phyloP scores from a whole-genome alignment of 2,888 invertebrate species.

The Leuctra nigra region DNA sequence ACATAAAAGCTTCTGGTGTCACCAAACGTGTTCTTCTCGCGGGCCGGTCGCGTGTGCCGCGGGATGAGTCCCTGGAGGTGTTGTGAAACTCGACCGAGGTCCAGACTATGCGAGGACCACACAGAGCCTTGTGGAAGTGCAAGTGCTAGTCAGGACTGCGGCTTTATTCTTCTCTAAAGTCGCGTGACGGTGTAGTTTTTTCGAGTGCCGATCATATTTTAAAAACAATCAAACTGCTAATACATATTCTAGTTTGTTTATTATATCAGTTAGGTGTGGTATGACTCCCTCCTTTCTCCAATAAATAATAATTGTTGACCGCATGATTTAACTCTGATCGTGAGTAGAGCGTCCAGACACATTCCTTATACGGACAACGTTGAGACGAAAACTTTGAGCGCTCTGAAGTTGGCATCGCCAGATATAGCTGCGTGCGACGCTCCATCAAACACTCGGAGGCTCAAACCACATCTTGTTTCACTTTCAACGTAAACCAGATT shows the following conservation, averaged over 20 bases:
- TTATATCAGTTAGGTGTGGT: slow-evolving; percentile 7
- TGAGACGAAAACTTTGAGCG: background rate
- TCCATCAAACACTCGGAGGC: background rate
- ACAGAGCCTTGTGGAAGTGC: no score
- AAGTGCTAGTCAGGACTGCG: slow-evolving; percentile 12
- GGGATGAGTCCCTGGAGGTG: slow-evolving; percentile 1
- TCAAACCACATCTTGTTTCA: slow-evolving; percentile 15
- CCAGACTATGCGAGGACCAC: background rate
- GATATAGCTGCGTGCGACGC: slow-evolving; percentile 5
- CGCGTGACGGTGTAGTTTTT: slow-evolving; percentile 7
- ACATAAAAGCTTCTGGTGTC: slow-evolving; percentile 21
- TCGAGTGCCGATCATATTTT: background rate
- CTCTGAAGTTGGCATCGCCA: slow-evolving; percentile 6
- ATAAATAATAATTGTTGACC: slow-evolving; percentile 23
- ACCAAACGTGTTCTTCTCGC: slow-evolving; percentile 20
- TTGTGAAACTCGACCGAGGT: slow-evolving; percentile 7
- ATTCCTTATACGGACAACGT: slow-evolving; percentile 14
- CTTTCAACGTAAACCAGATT: slow-evolving; percentile 22
- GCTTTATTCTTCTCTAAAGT: background rate
- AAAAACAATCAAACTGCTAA: background rate
- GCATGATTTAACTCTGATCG: slow-evolving; percentile 10
- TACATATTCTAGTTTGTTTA: slow-evolving; percentile 2
- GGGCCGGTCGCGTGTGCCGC: background rate
- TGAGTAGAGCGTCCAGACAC: slow-evolving; percentile 17
- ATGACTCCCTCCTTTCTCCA: background rate